phyloP scores from a whole-genome alignment of 2,797 vertebrate species.

The Pitangus sulphuratus region DNA sequence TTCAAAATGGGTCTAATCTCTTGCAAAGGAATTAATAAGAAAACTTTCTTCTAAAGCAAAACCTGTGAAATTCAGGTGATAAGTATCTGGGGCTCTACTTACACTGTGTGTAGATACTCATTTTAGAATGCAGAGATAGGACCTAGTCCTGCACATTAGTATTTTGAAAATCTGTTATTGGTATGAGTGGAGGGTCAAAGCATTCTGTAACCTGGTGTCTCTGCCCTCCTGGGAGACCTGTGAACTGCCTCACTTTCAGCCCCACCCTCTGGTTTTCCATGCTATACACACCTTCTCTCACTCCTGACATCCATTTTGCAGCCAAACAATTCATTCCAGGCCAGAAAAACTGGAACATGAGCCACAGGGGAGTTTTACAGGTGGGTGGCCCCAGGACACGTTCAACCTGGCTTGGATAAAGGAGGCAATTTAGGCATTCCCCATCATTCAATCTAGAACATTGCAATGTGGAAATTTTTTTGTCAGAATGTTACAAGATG shows the following conservation, averaged over 20 bases:
- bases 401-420: background rate
- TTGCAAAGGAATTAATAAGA: background rate
- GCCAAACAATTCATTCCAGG: background rate
- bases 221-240: background rate
- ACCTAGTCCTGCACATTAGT: background rate
- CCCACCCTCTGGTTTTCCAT: background rate
- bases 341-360: background rate
- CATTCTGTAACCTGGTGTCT: background rate
- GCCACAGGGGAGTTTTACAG: fast-evolving
- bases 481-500: background rate
- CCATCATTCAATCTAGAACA: background rate
- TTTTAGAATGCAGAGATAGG: background rate
- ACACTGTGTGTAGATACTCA: background rate
- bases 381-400: background rate
- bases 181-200: background rate
- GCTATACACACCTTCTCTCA: too few relatives aligned
- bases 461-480: fast-evolving
- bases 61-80: background rate
- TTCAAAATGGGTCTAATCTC: background rate
- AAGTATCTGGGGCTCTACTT: background rate
- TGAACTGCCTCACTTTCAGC: background rate
- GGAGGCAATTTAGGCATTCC: background rate
- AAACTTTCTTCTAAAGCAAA: background rate
- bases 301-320: background rate
- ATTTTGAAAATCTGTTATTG: background rate